Evolutionary conservation across 2,113 vertebrate genomes (phyloP).

Genomic region (Stigmatopora nigra): DNA sequence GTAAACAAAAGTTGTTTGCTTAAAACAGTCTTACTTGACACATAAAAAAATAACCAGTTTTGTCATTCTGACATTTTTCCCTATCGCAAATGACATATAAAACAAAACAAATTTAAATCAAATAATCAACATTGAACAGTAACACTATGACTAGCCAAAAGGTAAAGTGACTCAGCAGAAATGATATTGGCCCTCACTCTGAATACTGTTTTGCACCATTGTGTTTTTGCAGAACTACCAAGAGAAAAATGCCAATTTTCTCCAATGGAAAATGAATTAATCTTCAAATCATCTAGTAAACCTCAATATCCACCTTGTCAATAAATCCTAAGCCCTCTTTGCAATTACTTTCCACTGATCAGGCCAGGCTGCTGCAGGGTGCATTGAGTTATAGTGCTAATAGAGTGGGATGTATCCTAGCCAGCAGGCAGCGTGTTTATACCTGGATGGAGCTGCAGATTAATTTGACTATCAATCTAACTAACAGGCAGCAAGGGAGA

Average conservation of each 20-base stretch:
- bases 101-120: background rate
- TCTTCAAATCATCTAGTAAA: slow-evolving; percentile 47
- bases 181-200: background rate
- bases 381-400: slow-evolving; percentile 58
- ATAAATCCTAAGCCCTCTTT: slow-evolving; percentile 52
- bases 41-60: slow-evolving; percentile 19
- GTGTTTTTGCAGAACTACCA: background rate
- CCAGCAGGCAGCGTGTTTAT: slow-evolving; percentile 60
- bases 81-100: background rate
- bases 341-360: slow-evolving; percentile 57
- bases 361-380: slow-evolving; percentile 52
- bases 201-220: slow-evolving; percentile 1
- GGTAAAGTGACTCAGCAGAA: slow-evolving; percentile 1
- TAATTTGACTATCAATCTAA: slow-evolving; percentile 64
- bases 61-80: slow-evolving; percentile 8
- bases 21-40: background rate
- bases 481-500: slow-evolving; percentile 40
- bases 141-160: background rate
- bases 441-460: slow-evolving; percentile 57
- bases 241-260: slow-evolving; percentile 32
- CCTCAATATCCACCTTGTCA: slow-evolving; percentile 29
- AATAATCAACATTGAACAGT: background rate
- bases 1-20: background rate
- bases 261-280: slow-evolving; percentile 43
- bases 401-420: slow-evolving; percentile 51